Base-by-base conservation (phyloP, 2,888 invertebrate species). In the Chrysodeixis includens region DNA sequence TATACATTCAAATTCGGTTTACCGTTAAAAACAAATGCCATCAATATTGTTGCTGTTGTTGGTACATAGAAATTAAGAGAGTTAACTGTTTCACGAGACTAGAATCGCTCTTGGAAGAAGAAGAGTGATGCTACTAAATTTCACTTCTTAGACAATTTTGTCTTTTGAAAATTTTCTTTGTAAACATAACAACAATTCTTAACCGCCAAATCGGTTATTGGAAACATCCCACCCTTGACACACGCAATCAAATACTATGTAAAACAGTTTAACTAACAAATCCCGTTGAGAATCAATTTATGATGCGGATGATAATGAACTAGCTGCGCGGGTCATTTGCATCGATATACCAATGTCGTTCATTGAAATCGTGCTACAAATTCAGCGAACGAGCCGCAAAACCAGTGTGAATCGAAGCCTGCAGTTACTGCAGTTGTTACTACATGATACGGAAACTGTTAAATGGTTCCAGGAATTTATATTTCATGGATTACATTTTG, bases 241-340 rank as follows among this genome's bases (percentile, higher is more conserved):
- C 71, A 72, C 63, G 72, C 80, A 85, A 85, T 86, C 83, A 83
- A 74, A 80, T 74, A 69, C 66, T 66, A 76, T 82, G 83, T 84
- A 84, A 87, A 87, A 88, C 86, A 84, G 85, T 87, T 86, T 83
- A 83, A 82, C 88, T 79, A 53, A 73, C 81, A 68, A 77, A 77
- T 73, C 83, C 86, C 86, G 76, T 73, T 51, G 90, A 85, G 91
- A 89, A 91, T 93, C 89, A 90, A 92, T 92, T 90, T 91, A 87
- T 88, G 83, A 92, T 90, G 86, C 82, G 77, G 86, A 82, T 81
- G 86, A 86, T 92, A 92, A 92, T 92, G 91, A 92, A 88, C 86
- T 80, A 81, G 71, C 83, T 69, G 81, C 69, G 74, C 79, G 79
- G 83, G 79, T 87, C 88, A 88, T 90, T 90, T 89, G 88, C 87